Conservation (phyloP, 2,888 invertebrate genomes). For the Odontothrips loti region DNA sequence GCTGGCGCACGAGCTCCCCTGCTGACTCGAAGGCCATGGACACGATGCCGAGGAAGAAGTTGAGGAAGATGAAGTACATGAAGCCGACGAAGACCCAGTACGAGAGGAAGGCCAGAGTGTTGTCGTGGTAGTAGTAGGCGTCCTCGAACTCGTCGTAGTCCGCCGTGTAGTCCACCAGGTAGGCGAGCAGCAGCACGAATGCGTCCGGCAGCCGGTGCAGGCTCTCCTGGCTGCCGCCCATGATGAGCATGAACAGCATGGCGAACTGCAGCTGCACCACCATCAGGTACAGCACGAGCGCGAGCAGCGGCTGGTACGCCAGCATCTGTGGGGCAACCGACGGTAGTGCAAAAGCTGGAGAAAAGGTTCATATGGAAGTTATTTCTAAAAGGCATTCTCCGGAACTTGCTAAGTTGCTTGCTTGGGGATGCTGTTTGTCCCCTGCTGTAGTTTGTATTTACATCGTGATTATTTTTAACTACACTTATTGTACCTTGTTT, state of each 20-base stretch:
- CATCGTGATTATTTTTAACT: too few relatives aligned
- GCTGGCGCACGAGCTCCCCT: not conserved
- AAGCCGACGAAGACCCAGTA: slow-evolving; percentile 17
- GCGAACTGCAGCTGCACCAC: slow-evolving; percentile 16
- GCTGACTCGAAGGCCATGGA: slow-evolving; percentile 7
- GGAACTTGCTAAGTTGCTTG: too few relatives aligned
- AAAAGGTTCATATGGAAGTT: too few relatives aligned
- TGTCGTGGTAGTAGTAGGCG: not conserved
- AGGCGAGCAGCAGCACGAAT: not conserved
- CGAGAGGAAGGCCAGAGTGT: not conserved
- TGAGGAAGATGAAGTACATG: slow-evolving; percentile 21
- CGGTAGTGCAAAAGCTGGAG: too few relatives aligned
- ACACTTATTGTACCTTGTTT: too few relatives aligned
- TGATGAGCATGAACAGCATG: slow-evolving; percentile 7
- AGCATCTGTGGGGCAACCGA: not conserved
- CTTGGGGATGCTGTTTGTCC: too few relatives aligned
- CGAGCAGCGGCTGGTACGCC: slow-evolving; percentile 8
- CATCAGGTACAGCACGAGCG: not conserved
- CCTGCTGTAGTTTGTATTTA: too few relatives aligned
- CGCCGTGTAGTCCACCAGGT: slow-evolving; percentile 10
- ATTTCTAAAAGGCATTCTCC: too few relatives aligned
- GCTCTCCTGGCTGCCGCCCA: slow-evolving; percentile 10
- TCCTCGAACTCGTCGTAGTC: slow-evolving; percentile 12
- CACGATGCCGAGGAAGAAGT: slow-evolving; percentile 24
- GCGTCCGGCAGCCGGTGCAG: not conserved